These are phyloP conservation scores for Drosophila stalkeri DNA, from an alignment of 2,888 invertebrate genomes.

Conservation along the genomic window DNA sequence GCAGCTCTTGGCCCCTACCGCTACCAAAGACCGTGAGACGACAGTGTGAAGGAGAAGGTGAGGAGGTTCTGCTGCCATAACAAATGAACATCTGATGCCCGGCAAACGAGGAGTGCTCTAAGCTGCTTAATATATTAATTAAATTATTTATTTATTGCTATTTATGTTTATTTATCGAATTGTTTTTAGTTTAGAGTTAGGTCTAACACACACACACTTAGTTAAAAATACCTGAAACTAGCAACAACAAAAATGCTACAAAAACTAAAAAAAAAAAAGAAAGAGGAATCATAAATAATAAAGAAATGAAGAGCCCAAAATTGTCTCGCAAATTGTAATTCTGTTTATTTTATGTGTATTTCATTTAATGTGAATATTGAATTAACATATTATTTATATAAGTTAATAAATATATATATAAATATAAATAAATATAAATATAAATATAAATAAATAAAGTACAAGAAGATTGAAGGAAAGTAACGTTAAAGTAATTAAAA, in stretches of 20 bases:
- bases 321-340: slow-evolving; percentile 54
- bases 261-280: slow-evolving; percentile 74
- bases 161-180: slow-evolving; percentile 54
- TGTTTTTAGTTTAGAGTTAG: slow-evolving; percentile 44
- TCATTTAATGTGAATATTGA: slow-evolving; percentile 59
- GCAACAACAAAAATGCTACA: slow-evolving; percentile 78
- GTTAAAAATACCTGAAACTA: slow-evolving; percentile 55
- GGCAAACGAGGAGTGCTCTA: slow-evolving; percentile 56
- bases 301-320: slow-evolving; percentile 42
- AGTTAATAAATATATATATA: slow-evolving; percentile 39
- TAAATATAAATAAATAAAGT: slow-evolving; percentile 43
- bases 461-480: slow-evolving; percentile 24
- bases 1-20: slow-evolving; percentile 54
- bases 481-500: slow-evolving; percentile 12
- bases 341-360: slow-evolving; percentile 45
- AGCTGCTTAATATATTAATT: slow-evolving; percentile 52
- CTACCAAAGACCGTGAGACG: slow-evolving; percentile 67
- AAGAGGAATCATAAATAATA: slow-evolving; percentile 49
- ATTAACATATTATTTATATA: slow-evolving; percentile 45
- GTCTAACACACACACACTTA: slow-evolving; percentile 69
- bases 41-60: slow-evolving; percentile 33
- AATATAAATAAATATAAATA: slow-evolving; percentile 43
- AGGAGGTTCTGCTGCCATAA: slow-evolving; percentile 70
- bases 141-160: slow-evolving; percentile 41
- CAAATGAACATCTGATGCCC: slow-evolving; percentile 50